Conservation (phyloP, 2,888 invertebrate genomes). For the Drosophila anomalata region DNA sequence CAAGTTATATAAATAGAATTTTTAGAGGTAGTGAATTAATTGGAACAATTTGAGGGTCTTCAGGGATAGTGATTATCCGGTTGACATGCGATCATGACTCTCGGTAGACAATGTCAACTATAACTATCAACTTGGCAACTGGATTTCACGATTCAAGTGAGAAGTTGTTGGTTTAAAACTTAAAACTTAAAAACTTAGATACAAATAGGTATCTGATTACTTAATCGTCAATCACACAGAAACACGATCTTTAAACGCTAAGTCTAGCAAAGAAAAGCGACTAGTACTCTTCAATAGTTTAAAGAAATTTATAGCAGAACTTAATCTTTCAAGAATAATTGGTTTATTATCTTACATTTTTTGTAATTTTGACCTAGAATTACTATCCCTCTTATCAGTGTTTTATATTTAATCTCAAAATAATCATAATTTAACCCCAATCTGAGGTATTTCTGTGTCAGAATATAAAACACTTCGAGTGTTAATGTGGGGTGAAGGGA, state of each 20-base stretch:
- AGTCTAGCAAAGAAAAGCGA: conserved; percentile 8
- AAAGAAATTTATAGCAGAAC: not conserved
- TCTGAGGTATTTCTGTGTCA: conserved; percentile 23
- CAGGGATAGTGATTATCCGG: conserved; percentile 5
- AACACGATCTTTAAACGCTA: conserved; percentile 59
- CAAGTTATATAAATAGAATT: conserved; percentile 40
- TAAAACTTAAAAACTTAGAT: no score
- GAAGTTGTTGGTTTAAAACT: conserved; percentile 23
- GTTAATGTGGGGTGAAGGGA: not conserved
- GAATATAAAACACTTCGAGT: conserved; percentile 11
- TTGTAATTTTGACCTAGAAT: conserved; percentile 1
- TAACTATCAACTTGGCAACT: conserved; percentile 20
- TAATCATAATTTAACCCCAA: conserved; percentile 4
- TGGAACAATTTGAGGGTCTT: not conserved
- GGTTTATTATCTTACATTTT: not conserved
- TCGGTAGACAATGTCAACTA: conserved; percentile 7
- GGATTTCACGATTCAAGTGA: conserved; percentile 27
- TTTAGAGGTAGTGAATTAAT: conserved; percentile 1
- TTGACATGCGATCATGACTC: conserved; percentile 40
- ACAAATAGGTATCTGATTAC: conserved; percentile 51
- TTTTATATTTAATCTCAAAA: not conserved
- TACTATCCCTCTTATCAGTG: conserved; percentile 14
- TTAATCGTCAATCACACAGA: conserved; percentile 19
- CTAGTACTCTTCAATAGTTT: no score
- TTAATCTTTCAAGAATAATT: not conserved